Evolutionary conservation across 2,888 invertebrate species (phyloP).

Genomic region (Biston stratarius): DNA sequence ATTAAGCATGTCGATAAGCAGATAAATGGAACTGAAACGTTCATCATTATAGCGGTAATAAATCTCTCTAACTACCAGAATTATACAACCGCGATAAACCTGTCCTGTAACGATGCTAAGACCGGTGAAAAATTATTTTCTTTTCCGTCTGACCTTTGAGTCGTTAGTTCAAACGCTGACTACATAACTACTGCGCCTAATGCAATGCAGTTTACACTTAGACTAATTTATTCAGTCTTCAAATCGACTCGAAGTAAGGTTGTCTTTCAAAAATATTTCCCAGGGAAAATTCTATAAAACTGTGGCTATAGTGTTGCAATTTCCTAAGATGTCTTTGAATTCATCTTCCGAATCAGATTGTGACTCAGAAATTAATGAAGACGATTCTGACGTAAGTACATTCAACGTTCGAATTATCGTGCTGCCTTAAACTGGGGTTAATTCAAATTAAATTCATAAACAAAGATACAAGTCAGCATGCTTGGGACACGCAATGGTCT

Average conservation of each 20-base stretch:
- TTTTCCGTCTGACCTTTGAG: conserved; percentile 41
- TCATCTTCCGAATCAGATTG: conserved; percentile 48
- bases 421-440: conserved; percentile 23
- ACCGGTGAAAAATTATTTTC: conserved; percentile 32
- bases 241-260: conserved; percentile 17
- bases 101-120: conserved; percentile 28
- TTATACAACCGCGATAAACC: conserved; percentile 30
- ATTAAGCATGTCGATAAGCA: conserved; percentile 18
- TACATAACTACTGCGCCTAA: conserved; percentile 50
- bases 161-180: conserved; percentile 44
- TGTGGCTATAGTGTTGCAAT: not conserved
- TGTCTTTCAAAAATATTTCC: conserved; percentile 2
- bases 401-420: conserved; percentile 39
- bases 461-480: conserved; percentile 59
- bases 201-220: conserved; percentile 61
- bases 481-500: conserved; percentile 72
- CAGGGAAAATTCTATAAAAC: too few species aligned
- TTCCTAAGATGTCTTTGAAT: conserved; percentile 18
- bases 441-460: conserved; percentile 56
- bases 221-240: conserved; percentile 44
- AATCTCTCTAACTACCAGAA: conserved; percentile 21
- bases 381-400: conserved; percentile 69
- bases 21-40: conserved; percentile 21
- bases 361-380: conserved; percentile 40
- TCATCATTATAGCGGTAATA: conserved; percentile 27